Percentiles rank a stretch among this genome's conserved stretches.
These are phyloP conservation scores for Deladenus siricidicola DNA, from an alignment of 2,888 invertebrate species.

Conservation along the genomic window DNA sequence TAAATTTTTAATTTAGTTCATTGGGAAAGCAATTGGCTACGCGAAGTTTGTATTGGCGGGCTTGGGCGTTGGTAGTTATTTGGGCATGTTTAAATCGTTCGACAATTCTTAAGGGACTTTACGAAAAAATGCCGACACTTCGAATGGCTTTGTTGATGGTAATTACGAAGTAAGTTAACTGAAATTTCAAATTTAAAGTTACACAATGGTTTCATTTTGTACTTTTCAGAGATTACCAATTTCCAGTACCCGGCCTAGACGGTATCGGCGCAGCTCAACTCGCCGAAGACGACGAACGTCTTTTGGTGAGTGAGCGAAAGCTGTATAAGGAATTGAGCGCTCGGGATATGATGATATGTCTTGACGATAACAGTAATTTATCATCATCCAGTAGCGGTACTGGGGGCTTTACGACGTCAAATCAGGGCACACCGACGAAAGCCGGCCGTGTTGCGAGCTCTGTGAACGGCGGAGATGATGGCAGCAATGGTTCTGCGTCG, in stretches of 20 bases:
- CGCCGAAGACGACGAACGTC: conserved; percentile 1
- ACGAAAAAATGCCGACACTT: conserved; percentile 15
- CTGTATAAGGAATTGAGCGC: too few relatives aligned
- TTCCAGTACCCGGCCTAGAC: not conserved
- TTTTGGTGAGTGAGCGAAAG: too few relatives aligned
- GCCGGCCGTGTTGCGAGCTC: too few relatives aligned
- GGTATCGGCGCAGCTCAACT: not conserved
- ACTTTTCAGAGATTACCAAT: conserved; percentile 10
- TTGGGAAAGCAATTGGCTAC: too few relatives aligned
- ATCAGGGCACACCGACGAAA: too few relatives aligned
- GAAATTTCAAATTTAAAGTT: not conserved
- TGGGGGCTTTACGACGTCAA: too few relatives aligned
- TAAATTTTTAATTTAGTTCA: too few relatives aligned
- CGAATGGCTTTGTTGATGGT: conserved; percentile 18
- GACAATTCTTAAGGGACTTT: not conserved
- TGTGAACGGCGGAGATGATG: too few relatives aligned
- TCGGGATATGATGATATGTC: too few relatives aligned
- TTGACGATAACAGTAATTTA: too few relatives aligned
- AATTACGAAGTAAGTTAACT: conserved; percentile 16
- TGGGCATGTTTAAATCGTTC: conserved; percentile 17
- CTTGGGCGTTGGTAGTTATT: conserved; percentile 12
- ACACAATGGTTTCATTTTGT: not conserved
- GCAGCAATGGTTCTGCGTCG: too few relatives aligned
- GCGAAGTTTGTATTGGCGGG: conserved; percentile 16
- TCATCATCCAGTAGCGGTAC: too few relatives aligned